Conservation (phyloP, 2,113 vertebrate genomes). For the Pollimyrus isidori region DNA sequence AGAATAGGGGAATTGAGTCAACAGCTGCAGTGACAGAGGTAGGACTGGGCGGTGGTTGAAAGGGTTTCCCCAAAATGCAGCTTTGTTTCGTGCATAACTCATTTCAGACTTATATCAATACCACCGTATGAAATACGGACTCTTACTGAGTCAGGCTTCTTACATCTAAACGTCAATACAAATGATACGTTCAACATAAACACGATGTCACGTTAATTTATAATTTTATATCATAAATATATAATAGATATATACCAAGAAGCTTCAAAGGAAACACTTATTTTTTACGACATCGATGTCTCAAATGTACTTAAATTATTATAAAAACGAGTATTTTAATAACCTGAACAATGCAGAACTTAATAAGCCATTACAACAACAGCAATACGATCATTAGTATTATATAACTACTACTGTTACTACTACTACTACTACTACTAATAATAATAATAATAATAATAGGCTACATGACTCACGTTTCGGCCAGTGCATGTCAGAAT, state of each 20-base stretch:
- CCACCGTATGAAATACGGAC: background rate
- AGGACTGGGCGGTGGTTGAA: background rate
- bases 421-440: background rate
- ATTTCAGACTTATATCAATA: background rate
- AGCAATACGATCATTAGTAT: background rate
- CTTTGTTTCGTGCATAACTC: background rate
- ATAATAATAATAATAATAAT: background rate
- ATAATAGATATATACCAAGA: background rate
- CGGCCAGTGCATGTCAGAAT: constrained; percentile 68
- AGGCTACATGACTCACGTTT: constrained; percentile 53
- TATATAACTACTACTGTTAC: background rate
- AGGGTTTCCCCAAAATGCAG: constrained; percentile 16
- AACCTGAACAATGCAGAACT: background rate
- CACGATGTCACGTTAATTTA: background rate
- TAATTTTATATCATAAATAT: background rate
- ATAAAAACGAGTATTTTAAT: background rate
- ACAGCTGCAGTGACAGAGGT: background rate
- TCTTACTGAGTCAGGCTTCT: background rate
- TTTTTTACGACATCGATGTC: background rate
- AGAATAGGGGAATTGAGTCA: constrained; percentile 8
- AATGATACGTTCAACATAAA: background rate
- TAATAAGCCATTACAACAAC: background rate
- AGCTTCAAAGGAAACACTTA: background rate
- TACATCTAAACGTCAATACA: background rate
- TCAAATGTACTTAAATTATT: background rate